Percentiles rank a stretch among this genome's conserved stretches.
phyloP scores from a whole-genome alignment of 2,888 invertebrate species.

The Trichacis sp. region DNA sequence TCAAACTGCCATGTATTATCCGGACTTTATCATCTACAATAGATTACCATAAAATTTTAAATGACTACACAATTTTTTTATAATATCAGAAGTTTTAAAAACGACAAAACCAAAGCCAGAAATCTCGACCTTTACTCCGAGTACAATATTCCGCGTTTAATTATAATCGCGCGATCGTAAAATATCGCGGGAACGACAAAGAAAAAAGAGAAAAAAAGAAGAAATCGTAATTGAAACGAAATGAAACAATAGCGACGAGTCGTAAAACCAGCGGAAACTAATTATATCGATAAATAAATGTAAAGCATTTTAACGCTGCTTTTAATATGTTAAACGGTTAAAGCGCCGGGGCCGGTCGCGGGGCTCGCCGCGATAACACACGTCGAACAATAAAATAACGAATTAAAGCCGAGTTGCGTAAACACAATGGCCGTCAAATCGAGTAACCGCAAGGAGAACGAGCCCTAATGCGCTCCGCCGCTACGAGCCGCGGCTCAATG shows the following conservation, averaged over 20 bases:
- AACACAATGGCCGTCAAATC: conserved; percentile 58
- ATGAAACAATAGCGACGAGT: conserved; percentile 7
- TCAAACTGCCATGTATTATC: no score
- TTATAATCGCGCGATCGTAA: conserved; percentile 6
- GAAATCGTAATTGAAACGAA: conserved; percentile 2
- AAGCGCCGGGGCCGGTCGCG: background rate
- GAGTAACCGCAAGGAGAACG: conserved; percentile 50
- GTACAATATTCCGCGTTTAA: background rate
- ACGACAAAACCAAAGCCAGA: background rate
- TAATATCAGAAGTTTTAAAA: no score
- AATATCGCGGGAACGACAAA: background rate
- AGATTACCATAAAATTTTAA: no score
- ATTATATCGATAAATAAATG: conserved; percentile 8
- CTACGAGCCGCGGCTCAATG: conserved; percentile 48
- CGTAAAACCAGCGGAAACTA: conserved; percentile 3
- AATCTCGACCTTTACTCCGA: background rate
- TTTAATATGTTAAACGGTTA: conserved; percentile 9
- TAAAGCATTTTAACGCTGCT: conserved; percentile 6
- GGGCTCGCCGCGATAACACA: conserved; percentile 1
- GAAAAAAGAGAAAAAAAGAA: background rate
- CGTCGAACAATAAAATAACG: conserved; percentile 54
- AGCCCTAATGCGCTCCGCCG: conserved; percentile 45
- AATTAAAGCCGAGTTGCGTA: conserved; percentile 54
- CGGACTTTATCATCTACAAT: no score
- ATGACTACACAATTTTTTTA: no score